These are phyloP conservation scores for Agrochola lychnidis DNA, from an alignment of 2,888 invertebrate genomes.

Conservation along the genomic window DNA sequence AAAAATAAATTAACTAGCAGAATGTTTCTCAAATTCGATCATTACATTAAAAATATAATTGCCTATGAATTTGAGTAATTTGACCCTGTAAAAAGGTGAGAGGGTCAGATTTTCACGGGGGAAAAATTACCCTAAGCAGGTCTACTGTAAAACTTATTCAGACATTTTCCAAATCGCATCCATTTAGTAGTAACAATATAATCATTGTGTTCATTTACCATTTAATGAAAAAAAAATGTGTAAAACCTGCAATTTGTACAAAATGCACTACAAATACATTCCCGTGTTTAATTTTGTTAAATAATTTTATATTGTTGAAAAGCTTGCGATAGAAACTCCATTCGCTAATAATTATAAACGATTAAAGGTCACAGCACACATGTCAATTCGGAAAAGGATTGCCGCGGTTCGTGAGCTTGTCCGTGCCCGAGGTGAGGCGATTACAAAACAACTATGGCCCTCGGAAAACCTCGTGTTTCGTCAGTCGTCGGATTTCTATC, in stretches of 20 bases:
- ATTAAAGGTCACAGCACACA: too few relatives aligned
- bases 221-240: not conserved
- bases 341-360: too few relatives aligned
- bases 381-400: too few relatives aligned
- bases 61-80: not conserved
- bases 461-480: too few relatives aligned
- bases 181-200: conserved; percentile 1
- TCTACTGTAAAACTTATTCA: not conserved
- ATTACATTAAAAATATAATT: not conserved
- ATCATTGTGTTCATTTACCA: conserved; percentile 14
- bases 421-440: too few relatives aligned
- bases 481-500: too few relatives aligned
- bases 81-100: not conserved
- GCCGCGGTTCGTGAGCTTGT: too few relatives aligned
- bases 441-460: too few relatives aligned
- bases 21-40: not conserved
- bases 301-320: too few relatives aligned
- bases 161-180: conserved; percentile 15
- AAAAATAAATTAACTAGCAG: too few relatives aligned
- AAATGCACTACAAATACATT: conserved; percentile 50
- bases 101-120: too few relatives aligned
- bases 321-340: not conserved
- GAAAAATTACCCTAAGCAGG: not conserved
- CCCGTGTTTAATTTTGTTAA: conserved; percentile 39
- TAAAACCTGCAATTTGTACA: conserved; percentile 45